A percentile compares a stretch with the other conserved stretches of the same genome.
Conservation (phyloP, 2,797 vertebrate species). For the Platalea minor region DNA sequence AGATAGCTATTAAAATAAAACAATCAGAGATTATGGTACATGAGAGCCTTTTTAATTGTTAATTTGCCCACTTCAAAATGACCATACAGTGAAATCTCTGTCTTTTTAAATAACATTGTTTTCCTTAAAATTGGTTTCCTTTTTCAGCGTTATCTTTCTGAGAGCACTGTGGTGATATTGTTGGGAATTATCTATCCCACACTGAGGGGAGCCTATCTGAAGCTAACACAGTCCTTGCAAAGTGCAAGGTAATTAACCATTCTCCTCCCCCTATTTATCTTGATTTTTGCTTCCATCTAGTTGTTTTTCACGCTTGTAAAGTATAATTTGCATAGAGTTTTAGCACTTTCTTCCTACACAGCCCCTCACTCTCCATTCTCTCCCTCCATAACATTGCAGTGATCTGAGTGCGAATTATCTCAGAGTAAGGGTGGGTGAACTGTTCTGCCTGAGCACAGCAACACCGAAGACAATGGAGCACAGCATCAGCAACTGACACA, state of each 20-base stretch:
- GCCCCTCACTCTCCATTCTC: neutral
- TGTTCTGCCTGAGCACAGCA: conserved; percentile 17
- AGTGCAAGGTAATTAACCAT: conserved; percentile 48
- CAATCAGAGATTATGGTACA: conserved; percentile 64
- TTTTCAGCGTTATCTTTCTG: conserved; percentile 38
- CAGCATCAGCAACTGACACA: neutral
- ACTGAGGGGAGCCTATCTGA: conserved; percentile 47
- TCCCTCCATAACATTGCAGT: neutral
- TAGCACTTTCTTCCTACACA: conserved; percentile 45
- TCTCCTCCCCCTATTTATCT: conserved; percentile 61
- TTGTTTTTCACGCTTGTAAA: conserved; percentile 28
- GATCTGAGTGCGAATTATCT: neutral
- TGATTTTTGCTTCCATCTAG: conserved; percentile 60
- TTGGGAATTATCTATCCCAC: conserved; percentile 51
- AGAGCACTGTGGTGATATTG: conserved; percentile 22
- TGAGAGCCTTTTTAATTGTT: conserved; percentile 71
- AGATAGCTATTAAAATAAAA: conserved; percentile 72
- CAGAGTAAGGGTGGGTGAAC: neutral
- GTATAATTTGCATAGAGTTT: conserved; percentile 45
- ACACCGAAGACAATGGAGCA: conserved; percentile 33
- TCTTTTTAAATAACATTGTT: conserved; percentile 45
- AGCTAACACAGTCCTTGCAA: conserved; percentile 51
- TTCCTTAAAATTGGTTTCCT: conserved; percentile 55
- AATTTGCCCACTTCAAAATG: conserved; percentile 70
- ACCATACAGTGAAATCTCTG: conserved; percentile 47